Percentiles rank a stretch among this genome's conserved stretches.
phyloP scores from a whole-genome alignment of 35 echinoderm and acorn worm species.

The Acanthaster planci region DNA sequence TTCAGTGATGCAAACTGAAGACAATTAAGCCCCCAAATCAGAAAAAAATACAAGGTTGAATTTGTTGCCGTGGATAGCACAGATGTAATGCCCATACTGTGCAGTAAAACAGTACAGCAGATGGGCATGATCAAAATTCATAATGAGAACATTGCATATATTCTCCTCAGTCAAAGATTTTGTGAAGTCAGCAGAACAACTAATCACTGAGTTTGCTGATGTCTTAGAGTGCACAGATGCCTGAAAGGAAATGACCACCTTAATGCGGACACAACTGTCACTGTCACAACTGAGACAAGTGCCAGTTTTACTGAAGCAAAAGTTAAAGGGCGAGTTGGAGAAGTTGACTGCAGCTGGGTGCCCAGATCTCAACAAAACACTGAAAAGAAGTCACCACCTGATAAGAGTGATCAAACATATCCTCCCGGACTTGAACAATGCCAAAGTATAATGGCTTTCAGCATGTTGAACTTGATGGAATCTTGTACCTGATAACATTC shows the following conservation, averaged over 20 bases:
- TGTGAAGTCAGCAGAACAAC: neutral
- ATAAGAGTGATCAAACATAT: constrained; percentile 69
- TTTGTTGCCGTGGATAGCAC: constrained; percentile 56
- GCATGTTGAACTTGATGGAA: constrained; percentile 68
- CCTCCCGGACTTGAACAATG: constrained; percentile 60
- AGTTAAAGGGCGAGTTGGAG: constrained; percentile 55
- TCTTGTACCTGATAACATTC: constrained; percentile 50
- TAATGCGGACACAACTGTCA: constrained; percentile 33
- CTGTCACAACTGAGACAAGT: constrained; percentile 67
- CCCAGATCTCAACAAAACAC: constrained; percentile 67
- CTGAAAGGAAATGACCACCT: constrained; percentile 55
- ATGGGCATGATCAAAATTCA: constrained; percentile 54
- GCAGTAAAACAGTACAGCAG: constrained; percentile 47
- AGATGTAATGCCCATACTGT: constrained; percentile 38
- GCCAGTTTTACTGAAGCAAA: constrained; percentile 40
- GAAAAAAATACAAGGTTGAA: constrained; percentile 45
- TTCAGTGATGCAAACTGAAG: constrained; percentile 49
- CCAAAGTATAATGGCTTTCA: constrained; percentile 72
- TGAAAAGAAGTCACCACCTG: constrained; percentile 61
- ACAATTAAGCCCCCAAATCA: constrained; percentile 63
- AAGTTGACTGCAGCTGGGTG: no score
- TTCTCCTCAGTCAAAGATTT: constrained; percentile 4
- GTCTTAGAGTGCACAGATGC: constrained; percentile 58
- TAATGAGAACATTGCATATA: constrained; percentile 47
- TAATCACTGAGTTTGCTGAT: constrained; percentile 35